Conservation (phyloP, 2,797 vertebrate genomes). For the Orestias chungarensis region DNA sequence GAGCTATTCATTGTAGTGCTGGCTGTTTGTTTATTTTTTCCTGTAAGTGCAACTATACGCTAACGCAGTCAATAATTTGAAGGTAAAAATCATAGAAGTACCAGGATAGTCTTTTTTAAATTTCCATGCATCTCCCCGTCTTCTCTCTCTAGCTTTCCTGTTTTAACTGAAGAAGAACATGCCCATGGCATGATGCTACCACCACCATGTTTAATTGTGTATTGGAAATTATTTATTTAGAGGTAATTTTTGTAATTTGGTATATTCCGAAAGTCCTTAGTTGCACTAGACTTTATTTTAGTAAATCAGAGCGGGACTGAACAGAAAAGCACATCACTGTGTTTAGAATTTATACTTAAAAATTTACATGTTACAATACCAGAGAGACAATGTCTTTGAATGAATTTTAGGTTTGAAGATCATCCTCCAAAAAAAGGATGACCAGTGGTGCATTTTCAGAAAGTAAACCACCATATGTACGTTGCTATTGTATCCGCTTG, state of each 20-base stretch:
- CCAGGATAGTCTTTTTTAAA: too few species aligned
- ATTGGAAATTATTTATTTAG: too few species aligned
- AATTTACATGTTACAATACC: conserved; percentile 65
- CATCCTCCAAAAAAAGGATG: too few species aligned
- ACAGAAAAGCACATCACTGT: neutral
- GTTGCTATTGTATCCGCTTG: conserved; percentile 43
- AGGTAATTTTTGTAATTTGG: neutral
- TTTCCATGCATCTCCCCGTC: neutral
- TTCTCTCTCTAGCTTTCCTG: neutral
- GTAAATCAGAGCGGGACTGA: neutral
- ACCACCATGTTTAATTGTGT: neutral
- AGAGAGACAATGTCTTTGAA: conserved; percentile 43
- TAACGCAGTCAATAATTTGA: too few species aligned
- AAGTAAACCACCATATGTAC: conserved; percentile 49
- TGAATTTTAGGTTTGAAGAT: conserved; percentile 17
- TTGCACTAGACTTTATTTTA: neutral
- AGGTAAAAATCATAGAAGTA: too few species aligned
- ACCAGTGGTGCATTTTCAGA: conserved; percentile 25
- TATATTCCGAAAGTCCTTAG: neutral
- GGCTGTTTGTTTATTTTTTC: neutral
- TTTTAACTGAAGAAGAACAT: neutral
- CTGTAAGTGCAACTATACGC: too few species aligned
- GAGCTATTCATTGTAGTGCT: neutral
- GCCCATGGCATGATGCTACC: neutral
- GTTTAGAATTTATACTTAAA: too few species aligned